phyloP scores from a whole-genome alignment of 2,888 invertebrate species.

The Amiota communis region DNA sequence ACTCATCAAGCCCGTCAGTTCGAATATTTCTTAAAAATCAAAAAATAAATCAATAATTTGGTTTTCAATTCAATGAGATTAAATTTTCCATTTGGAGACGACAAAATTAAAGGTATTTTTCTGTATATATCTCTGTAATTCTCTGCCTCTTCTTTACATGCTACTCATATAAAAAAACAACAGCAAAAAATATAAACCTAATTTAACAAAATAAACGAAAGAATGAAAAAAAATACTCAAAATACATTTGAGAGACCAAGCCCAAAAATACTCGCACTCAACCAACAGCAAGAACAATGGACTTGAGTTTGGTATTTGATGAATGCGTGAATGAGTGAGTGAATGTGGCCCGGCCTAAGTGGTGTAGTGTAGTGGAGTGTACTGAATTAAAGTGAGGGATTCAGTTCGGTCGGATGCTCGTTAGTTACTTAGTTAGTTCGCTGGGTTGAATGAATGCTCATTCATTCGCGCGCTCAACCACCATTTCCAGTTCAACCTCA shows the following conservation, averaged over 20 bases:
- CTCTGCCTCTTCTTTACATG: too few relatives aligned
- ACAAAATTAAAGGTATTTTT: too few relatives aligned
- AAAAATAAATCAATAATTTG: too few relatives aligned
- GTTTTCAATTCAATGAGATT: too few relatives aligned
- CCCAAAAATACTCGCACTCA: not conserved
- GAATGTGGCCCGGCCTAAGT: not conserved
- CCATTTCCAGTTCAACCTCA: constrained; percentile 61
- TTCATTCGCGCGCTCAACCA: constrained; percentile 53
- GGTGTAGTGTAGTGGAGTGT: constrained; percentile 34
- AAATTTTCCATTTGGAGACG: too few relatives aligned
- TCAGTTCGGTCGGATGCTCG: constrained; percentile 12
- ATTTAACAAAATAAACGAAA: not conserved
- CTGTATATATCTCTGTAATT: too few relatives aligned
- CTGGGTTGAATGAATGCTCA: constrained; percentile 30
- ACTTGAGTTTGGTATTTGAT: constrained; percentile 23
- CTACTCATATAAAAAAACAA: too few relatives aligned
- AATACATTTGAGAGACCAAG: constrained; percentile 7
- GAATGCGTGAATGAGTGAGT: constrained; percentile 12
- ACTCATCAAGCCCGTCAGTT: too few relatives aligned
- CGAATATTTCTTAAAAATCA: too few relatives aligned
- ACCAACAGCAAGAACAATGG: constrained; percentile 22
- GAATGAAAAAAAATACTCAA: constrained; percentile 12
- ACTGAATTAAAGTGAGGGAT: not conserved
- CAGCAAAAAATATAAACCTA: too few relatives aligned
- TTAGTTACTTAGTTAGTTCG: not conserved